phyloP scores from a whole-genome alignment of 1,140 invertebrate genomes.

The Marisa cornuarietis region DNA sequence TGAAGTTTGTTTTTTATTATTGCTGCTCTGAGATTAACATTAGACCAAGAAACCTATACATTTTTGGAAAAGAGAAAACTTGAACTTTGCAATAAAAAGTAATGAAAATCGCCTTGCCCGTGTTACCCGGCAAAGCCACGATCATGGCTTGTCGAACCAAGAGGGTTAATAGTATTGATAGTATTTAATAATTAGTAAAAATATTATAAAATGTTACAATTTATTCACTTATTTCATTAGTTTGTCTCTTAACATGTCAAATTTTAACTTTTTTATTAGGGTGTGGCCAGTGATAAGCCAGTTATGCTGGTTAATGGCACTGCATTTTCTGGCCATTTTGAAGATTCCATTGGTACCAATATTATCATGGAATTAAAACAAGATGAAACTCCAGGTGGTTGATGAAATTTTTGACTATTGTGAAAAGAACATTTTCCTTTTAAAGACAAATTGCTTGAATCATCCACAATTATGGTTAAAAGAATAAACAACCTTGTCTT shows the following conservation, averaged over 20 bases:
- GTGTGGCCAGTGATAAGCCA: conserved; percentile 6
- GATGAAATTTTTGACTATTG: neutral
- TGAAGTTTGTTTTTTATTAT: too few relatives aligned
- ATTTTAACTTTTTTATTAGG: neutral
- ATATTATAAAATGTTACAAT: neutral
- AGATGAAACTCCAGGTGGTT: neutral
- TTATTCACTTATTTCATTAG: neutral
- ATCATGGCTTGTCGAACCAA: too few relatives aligned
- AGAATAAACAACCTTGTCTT: neutral
- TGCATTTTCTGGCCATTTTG: conserved; percentile 10
- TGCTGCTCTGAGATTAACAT: too few relatives aligned
- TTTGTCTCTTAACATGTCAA: neutral
- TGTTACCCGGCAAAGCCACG: too few relatives aligned
- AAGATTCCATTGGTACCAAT: conserved; percentile 8
- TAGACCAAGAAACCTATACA: too few relatives aligned
- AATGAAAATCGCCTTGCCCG: too few relatives aligned
- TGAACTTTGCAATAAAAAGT: too few relatives aligned
- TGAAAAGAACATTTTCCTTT: neutral
- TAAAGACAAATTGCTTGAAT: neutral
- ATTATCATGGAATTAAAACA: neutral
- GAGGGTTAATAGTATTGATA: too few relatives aligned
- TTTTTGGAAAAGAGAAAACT: too few relatives aligned
- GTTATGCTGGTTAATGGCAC: conserved; percentile 15
- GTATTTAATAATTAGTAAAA: too few relatives aligned
- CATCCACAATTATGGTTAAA: too few relatives aligned